phyloP scores from a whole-genome alignment of 2,113 vertebrate species.

The Ursus arctos region DNA sequence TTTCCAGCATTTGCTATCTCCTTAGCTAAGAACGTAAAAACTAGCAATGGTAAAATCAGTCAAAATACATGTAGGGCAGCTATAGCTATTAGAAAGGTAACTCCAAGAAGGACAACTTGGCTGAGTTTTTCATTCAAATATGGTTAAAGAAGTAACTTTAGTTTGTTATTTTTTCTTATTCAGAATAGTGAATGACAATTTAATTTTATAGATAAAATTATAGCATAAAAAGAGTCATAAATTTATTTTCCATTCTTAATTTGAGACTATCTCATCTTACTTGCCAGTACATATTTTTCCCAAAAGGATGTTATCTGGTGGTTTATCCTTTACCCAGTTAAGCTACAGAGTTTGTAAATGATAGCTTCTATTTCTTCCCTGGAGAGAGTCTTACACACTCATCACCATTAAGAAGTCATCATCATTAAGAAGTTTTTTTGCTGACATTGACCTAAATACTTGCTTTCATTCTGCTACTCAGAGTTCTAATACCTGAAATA shows the following conservation, averaged over 20 bases:
- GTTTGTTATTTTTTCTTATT: neutral
- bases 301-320: neutral
- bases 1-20: neutral
- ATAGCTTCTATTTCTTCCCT: slow-evolving; percentile 13
- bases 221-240: neutral
- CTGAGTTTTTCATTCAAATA: slow-evolving; percentile 27
- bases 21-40: neutral
- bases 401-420: slow-evolving; percentile 51
- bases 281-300: neutral
- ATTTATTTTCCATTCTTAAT: slow-evolving; percentile 27
- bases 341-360: neutral
- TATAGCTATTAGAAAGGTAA: neutral
- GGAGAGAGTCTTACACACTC: slow-evolving; percentile 10
- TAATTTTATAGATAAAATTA: neutral
- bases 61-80: neutral
- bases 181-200: neutral
- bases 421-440: slow-evolving; percentile 58
- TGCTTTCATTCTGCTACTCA: neutral
- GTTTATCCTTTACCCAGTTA: slow-evolving; percentile 46
- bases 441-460: slow-evolving; percentile 28
- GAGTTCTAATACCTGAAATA: slow-evolving; percentile 56
- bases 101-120: neutral
- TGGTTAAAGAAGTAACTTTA: neutral
- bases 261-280: neutral
- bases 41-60: neutral